Evolutionary conservation across 2,888 invertebrate genomes (phyloP), one percentile per base, ranked within the genome.

Genomic region (Sthenelais limicola): DNA sequence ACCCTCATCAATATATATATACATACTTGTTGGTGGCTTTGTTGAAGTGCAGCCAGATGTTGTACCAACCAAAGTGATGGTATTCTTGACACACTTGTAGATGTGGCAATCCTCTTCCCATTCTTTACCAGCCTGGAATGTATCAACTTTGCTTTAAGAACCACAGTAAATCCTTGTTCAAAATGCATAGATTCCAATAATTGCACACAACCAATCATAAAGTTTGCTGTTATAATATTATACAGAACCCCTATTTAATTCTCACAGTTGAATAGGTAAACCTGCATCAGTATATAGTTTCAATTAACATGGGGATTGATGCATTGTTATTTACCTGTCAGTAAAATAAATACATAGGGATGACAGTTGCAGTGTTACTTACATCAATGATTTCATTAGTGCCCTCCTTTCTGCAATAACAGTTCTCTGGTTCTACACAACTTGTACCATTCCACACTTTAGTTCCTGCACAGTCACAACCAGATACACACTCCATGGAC

Each of bases 71-170:
- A 48, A 56, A 1, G 47, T 26, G n/a, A 73, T 49, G 30, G 43
- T 49, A 58, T 69, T 69, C 7, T 62, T 62, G 15, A 70, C n/a
- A 54, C 73, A 73, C 48, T 62, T 33, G 49, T 43, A 69, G 33
- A 48, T 38, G 18, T 24, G 33, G 69, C 73, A 73, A 49, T 48
- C 69, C 62, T 62, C 58, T 7, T n/a, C 18, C 73, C 73, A 73
- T 48, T 52, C 48, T 33, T 67, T 38, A 32, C 38, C 30, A 28
- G 73, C 43, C 68, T 58, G 43, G 12, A 9, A 43, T 43, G 43
- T 43, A 43, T 9, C 9, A 43, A 43, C 9, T 18, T 12, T 12
- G 18, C 18, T 12, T 43, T 43, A 43, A 43, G 18, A 43, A 43
- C 18, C 12, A 43, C 18, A 9, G 18, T 43, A n/a, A n/a, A n/a